Percentiles rank a stretch among this genome's conserved stretches.
phyloP scores from a whole-genome alignment of 2,797 vertebrate genomes.

The Calcarius lapponicus region DNA sequence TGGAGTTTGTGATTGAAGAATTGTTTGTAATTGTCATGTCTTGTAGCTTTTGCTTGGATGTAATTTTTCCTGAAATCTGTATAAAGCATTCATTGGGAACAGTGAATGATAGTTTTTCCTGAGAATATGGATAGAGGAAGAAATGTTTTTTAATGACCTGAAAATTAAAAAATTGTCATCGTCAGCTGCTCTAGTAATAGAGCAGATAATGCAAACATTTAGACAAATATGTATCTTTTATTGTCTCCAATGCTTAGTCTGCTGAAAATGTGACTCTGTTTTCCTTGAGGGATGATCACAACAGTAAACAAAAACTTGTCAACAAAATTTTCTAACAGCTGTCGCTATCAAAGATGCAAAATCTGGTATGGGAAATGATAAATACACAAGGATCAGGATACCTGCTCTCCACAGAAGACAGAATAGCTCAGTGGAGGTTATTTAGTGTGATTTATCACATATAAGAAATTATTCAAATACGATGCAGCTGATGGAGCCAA shows the following conservation, averaged over 20 bases:
- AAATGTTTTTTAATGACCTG: not conserved
- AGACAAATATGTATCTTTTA: not conserved
- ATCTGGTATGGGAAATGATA: not conserved
- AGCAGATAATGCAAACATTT: not conserved
- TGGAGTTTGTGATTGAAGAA: not conserved
- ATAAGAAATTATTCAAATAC: not conserved
- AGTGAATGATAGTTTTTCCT: not conserved
- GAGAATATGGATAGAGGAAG: not conserved
- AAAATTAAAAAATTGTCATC: not conserved
- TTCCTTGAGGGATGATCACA: not conserved
- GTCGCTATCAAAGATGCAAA: not conserved
- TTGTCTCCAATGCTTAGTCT: not conserved
- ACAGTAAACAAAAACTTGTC: not conserved
- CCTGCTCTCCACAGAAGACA: not conserved
- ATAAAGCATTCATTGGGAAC: not conserved
- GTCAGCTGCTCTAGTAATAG: not conserved
- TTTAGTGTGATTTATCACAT: not conserved
- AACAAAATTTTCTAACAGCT: not conserved
- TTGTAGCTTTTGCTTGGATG: not conserved
- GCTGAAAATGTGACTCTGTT: not conserved
- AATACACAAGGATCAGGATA: not conserved
- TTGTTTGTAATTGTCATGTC: not conserved
- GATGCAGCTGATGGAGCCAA: not conserved
- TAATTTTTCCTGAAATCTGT: not conserved
- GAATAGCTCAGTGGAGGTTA: not conserved